Evolutionary conservation across 35 echinoderm and acorn worm species (phyloP).

Genomic region (Lytechinus variegatus): DNA sequence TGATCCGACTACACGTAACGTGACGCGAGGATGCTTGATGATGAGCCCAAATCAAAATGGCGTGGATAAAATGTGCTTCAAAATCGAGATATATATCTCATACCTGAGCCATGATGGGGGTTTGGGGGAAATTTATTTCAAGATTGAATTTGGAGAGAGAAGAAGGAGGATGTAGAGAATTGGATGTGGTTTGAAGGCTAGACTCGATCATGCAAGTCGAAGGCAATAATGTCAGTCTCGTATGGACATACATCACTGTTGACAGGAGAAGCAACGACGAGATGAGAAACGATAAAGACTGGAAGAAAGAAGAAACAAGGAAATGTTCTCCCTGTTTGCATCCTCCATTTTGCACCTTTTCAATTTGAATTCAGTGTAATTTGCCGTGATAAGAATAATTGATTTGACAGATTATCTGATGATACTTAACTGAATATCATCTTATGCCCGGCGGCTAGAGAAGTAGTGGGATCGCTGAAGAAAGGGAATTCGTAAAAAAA

Average conservation of each 20-base stretch:
- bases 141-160: neutral
- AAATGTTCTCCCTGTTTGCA: neutral
- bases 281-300: neutral
- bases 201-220: slow-evolving; percentile 22
- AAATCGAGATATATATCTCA: slow-evolving; percentile 14
- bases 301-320: neutral
- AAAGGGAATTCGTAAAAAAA: no score
- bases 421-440: no score
- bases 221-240: neutral
- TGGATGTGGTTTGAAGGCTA: slow-evolving; percentile 21
- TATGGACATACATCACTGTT: slow-evolving; percentile 1
- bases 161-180: neutral
- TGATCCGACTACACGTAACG: neutral
- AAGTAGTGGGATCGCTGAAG: no score
- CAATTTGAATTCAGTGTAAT: no score
- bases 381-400: no score
- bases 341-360: no score
- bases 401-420: no score
- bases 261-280: slow-evolving; percentile 5
- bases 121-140: neutral
- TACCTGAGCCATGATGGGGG: neutral
- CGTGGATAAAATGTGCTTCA: neutral
- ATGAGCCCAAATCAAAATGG: neutral
- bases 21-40: neutral
- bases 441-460: no score